Evolutionary conservation across 2,797 vertebrate species (phyloP).

Genomic region (Sciaenops ocellatus): DNA sequence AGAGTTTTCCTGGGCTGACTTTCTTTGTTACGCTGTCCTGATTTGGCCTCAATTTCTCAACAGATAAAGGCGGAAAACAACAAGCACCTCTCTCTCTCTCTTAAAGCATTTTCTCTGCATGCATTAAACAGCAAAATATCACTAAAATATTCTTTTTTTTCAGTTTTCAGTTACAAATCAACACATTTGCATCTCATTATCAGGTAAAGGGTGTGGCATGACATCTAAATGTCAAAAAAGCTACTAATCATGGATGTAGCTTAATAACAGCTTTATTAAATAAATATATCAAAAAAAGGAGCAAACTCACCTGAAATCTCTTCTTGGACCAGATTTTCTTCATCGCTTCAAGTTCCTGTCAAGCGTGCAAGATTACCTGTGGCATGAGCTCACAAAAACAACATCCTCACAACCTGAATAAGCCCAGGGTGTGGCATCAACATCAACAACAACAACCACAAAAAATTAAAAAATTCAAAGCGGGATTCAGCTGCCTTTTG

Average conservation of each 20-base stretch:
- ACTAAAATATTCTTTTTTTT: conserved; percentile 8
- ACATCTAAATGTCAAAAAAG: conserved; percentile 16
- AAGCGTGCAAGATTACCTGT: conserved; percentile 75
- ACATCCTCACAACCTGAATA: conserved; percentile 59
- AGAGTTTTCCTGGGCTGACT: conserved; percentile 6
- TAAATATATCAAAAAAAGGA: conserved; percentile 3
- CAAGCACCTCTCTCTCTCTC: neutral
- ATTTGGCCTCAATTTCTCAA: conserved; percentile 24
- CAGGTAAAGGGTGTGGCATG: conserved; percentile 68
- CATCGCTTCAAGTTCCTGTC: conserved; percentile 88
- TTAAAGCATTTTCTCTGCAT: neutral
- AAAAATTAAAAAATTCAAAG: conserved; percentile 38
- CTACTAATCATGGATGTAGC: neutral
- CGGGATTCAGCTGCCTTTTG: conserved; percentile 48
- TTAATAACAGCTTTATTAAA: neutral
- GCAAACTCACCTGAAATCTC: conserved; percentile 94
- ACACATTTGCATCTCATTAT: conserved; percentile 28
- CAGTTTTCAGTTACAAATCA: neutral
- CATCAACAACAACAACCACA: neutral
- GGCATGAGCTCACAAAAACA: conserved; percentile 75
- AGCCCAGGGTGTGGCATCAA: conserved; percentile 71
- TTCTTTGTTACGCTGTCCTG: conserved; percentile 26
- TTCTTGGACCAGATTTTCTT: conserved; percentile 99
- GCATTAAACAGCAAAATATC: neutral
- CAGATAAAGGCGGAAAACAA: neutral